These are phyloP conservation scores for Trachelus tabidus DNA, from an alignment of 2,888 invertebrate genomes.

Conservation along the genomic window DNA sequence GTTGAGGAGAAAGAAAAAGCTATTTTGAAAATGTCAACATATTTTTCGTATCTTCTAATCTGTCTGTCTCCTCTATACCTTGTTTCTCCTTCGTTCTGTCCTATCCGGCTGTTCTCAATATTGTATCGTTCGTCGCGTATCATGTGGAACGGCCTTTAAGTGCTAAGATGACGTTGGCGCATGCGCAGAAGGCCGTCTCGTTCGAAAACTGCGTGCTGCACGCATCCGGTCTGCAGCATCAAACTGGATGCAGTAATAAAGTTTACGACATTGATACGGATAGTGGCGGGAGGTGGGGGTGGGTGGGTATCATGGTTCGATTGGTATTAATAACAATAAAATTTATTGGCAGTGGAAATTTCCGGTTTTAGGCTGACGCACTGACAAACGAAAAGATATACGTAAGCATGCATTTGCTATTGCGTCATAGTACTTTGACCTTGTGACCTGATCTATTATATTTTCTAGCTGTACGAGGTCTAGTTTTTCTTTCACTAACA, in stretches of 20 bases:
- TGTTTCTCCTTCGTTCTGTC: not conserved
- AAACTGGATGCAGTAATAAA: not conserved
- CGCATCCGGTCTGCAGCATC: not conserved
- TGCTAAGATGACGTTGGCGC: not conserved
- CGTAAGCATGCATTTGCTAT: not conserved
- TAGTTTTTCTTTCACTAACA: not conserved
- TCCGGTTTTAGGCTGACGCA: not conserved
- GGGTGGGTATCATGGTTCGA: not conserved
- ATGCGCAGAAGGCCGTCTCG: not conserved
- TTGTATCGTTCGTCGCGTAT: not conserved
- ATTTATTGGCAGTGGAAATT: not conserved
- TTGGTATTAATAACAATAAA: not conserved
- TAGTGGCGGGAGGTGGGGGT: not conserved
- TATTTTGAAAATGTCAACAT: too few species aligned
- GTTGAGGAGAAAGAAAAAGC: too few species aligned
- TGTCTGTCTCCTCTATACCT: not conserved
- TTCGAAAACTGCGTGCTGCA: not conserved
- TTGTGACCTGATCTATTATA: not conserved
- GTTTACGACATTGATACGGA: not conserved
- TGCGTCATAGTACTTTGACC: not conserved
- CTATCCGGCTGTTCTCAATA: not conserved
- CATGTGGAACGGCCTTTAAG: not conserved
- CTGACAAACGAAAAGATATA: not conserved
- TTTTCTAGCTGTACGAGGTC: not conserved
- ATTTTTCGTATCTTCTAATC: not conserved